These are phyloP conservation scores for Sinocyclocheilus anophthalmus DNA, from an alignment of 2,113 vertebrate genomes.

Conservation along the genomic window DNA sequence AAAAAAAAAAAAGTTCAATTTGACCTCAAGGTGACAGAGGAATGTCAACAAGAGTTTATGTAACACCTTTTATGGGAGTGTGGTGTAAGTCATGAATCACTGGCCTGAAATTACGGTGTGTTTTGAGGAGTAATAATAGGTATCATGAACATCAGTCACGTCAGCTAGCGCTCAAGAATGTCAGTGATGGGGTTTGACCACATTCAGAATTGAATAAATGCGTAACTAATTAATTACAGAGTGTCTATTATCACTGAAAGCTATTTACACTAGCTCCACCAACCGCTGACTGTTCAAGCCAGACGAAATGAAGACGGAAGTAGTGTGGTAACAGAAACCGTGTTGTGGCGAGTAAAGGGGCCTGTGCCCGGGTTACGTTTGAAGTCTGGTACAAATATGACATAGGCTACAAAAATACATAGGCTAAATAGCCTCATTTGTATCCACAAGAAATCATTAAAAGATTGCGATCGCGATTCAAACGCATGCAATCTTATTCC, in stretches of 20 bases:
- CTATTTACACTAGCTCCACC: not conserved
- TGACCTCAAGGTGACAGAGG: not conserved
- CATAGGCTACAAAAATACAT: too few relatives aligned
- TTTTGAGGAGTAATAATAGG: slow-evolving; percentile 4
- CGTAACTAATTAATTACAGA: not conserved
- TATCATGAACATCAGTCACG: not conserved
- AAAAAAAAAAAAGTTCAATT: not conserved
- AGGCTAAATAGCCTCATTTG: too few relatives aligned
- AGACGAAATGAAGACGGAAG: too few relatives aligned
- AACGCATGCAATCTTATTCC: too few relatives aligned
- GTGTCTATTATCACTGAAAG: not conserved
- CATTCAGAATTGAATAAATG: not conserved
- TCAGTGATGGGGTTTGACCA: not conserved
- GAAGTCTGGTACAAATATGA: too few relatives aligned
- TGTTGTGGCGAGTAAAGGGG: too few relatives aligned
- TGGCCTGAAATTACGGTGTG: not conserved
- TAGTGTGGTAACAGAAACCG: too few relatives aligned
- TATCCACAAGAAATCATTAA: too few relatives aligned
- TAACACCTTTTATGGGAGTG: not conserved
- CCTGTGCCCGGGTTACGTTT: too few relatives aligned
- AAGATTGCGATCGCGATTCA: too few relatives aligned
- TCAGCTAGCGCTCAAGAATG: not conserved
- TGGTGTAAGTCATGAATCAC: not conserved
- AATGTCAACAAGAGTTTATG: not conserved
- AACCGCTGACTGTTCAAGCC: not conserved